A percentile compares a stretch with the other conserved stretches of the same genome.
Conservation (phyloP, 2,888 invertebrate species). For the Lepidocyrtinus sp. region DNA sequence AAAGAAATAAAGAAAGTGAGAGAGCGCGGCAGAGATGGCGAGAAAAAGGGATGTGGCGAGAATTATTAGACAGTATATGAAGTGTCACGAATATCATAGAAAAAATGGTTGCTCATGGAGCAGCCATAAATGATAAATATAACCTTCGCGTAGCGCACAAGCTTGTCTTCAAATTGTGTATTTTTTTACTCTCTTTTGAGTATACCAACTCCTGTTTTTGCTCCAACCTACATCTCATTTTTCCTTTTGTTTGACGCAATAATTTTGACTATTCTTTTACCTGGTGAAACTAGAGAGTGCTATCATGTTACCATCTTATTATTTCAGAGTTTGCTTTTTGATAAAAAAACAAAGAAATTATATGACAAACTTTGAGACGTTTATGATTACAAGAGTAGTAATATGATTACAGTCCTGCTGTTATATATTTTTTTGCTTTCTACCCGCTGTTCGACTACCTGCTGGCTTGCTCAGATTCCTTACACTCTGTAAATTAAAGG, state of each 20-base stretch:
- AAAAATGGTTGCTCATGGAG: conserved; percentile 39
- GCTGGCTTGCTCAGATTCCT: no score
- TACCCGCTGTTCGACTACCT: no score
- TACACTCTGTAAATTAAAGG: no score
- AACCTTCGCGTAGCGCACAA: conserved; percentile 29
- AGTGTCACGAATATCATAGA: conserved; percentile 37
- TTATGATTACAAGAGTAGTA: conserved; percentile 8
- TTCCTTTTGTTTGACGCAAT: conserved; percentile 18
- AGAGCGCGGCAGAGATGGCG: conserved; percentile 13
- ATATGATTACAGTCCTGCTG: conserved; percentile 3
- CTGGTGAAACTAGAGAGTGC: conserved; percentile 37
- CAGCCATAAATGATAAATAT: conserved; percentile 61
- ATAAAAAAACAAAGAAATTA: conserved; percentile 15
- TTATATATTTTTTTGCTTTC: no score
- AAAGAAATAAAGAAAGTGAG: background rate
- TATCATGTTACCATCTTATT: conserved; percentile 38
- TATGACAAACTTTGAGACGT: background rate
- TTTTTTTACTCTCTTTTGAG: conserved; percentile 16
- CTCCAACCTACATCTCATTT: background rate
- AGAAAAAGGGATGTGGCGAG: conserved; percentile 51
- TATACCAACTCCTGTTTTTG: background rate
- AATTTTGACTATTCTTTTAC: conserved; percentile 2
- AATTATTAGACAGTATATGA: conserved; percentile 55
- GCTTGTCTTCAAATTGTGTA: background rate
- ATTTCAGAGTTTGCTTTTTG: conserved; percentile 21